These are phyloP conservation scores for Drosophila anomelani DNA, from an alignment of 2,888 invertebrate species.

Conservation along the genomic window DNA sequence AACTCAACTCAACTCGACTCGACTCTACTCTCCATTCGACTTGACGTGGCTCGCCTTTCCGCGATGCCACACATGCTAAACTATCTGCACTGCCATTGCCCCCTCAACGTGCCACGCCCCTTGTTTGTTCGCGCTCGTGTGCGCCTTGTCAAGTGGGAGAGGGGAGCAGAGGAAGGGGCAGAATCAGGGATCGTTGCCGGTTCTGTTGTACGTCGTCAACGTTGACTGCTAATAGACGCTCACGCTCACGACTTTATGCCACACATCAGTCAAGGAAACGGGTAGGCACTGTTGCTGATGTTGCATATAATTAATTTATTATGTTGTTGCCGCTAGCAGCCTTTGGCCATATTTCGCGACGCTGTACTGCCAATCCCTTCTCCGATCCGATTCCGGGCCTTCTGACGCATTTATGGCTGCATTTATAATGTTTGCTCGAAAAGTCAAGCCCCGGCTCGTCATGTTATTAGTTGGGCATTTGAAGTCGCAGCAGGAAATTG, in stretches of 20 bases:
- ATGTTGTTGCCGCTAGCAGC: constrained; percentile 71
- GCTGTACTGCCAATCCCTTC: constrained; percentile 26
- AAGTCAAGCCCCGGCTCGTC: constrained; percentile 11
- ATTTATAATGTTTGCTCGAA: constrained; percentile 63
- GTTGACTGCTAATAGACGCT: constrained; percentile 76
- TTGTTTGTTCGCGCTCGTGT: constrained; percentile 74
- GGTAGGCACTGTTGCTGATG: constrained; percentile 58
- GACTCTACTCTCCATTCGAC: constrained; percentile 31
- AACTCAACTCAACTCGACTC: constrained; percentile 21
- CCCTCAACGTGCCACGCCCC: constrained; percentile 57
- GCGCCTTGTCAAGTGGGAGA: constrained; percentile 62
- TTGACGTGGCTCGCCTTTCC: constrained; percentile 44
- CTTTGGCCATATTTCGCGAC: constrained; percentile 59
- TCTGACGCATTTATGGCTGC: constrained; percentile 72
- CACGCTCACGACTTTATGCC: constrained; percentile 72
- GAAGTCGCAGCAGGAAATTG: constrained; percentile 63
- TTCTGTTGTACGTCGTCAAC: constrained; percentile 60
- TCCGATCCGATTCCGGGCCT: constrained; percentile 29
- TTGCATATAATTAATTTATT: constrained; percentile 81
- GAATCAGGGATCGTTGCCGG: constrained; percentile 44
- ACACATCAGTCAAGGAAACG: constrained; percentile 59
- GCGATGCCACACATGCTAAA: constrained; percentile 76
- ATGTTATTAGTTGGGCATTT: constrained; percentile 65
- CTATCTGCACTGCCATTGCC: constrained; percentile 51
- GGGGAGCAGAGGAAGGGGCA: constrained; percentile 1